Conservation (phyloP, 2,797 vertebrate genomes). For the Emys orbicularis region DNA sequence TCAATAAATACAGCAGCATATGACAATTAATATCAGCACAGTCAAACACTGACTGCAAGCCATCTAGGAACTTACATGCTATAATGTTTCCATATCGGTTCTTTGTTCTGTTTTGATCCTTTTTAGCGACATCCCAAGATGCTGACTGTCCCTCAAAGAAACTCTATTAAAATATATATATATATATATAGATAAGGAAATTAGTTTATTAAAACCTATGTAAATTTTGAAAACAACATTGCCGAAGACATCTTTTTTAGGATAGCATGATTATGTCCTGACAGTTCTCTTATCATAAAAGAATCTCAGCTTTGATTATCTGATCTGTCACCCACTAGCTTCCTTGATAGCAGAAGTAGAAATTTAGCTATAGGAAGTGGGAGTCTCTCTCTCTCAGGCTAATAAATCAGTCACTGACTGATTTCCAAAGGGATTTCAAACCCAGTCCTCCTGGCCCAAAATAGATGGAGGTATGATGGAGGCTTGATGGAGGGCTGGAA, state of each 20-base stretch:
- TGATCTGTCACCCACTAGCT: background rate
- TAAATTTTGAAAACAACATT: background rate
- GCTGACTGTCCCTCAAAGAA: constrained; percentile 99
- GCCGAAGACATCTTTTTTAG: background rate
- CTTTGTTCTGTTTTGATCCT: constrained; percentile 99
- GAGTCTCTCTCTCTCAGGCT: background rate
- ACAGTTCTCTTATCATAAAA: constrained; percentile 53
- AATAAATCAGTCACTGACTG: constrained; percentile 4
- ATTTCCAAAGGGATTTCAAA: constrained; percentile 39
- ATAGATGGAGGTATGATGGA: background rate
- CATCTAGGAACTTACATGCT: constrained; percentile 91
- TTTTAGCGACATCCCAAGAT: constrained; percentile 99
- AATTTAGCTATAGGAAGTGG: background rate
- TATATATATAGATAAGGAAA: constrained; percentile 10
- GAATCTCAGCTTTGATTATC: background rate
- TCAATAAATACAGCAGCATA: background rate
- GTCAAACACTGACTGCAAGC: constrained; percentile 23
- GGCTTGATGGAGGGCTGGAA: background rate
- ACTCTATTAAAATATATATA: constrained; percentile 87
- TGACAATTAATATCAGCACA: background rate
- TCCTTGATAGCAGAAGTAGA: background rate
- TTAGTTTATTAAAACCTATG: background rate
- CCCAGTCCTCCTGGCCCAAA: background rate
- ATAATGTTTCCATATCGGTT: constrained; percentile 99
- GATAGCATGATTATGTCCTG: background rate